Conservation (phyloP, 1,140 invertebrate genomes). For the Aphis craccivora region DNA sequence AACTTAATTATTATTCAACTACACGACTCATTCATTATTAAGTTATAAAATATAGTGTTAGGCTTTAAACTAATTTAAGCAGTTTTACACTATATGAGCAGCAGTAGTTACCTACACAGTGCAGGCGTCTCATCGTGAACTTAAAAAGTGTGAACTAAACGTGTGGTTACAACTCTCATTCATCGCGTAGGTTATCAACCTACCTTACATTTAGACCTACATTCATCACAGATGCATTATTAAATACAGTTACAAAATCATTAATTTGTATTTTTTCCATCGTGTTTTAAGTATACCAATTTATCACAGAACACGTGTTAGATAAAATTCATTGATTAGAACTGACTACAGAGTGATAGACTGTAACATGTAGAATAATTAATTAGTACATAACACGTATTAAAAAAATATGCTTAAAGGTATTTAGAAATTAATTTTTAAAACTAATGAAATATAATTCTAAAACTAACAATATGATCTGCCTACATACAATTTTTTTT, state of each 20-base stretch:
- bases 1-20: slow-evolving; percentile 47
- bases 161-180: slow-evolving; percentile 13
- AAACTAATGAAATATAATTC: neutral
- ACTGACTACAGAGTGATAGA: neutral
- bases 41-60: neutral
- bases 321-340: neutral
- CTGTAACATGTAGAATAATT: neutral
- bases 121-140: neutral
- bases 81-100: slow-evolving; percentile 13
- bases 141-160: slow-evolving; percentile 20
- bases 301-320: neutral
- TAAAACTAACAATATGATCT: neutral
- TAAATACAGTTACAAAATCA: neutral
- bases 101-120: neutral
- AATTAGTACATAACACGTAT: neutral
- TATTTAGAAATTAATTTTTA: slow-evolving; percentile 21
- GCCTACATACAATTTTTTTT: neutral
- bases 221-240: neutral
- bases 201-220: slow-evolving; percentile 19
- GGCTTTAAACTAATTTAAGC: neutral
- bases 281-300: neutral
- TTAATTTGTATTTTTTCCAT: slow-evolving; percentile 27
- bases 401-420: slow-evolving; percentile 7
- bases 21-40: slow-evolving; percentile 40
- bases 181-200: slow-evolving; percentile 28